These are phyloP conservation scores for Palaemon carinicauda DNA, from an alignment of 1,140 invertebrate species.

Conservation along the genomic window DNA sequence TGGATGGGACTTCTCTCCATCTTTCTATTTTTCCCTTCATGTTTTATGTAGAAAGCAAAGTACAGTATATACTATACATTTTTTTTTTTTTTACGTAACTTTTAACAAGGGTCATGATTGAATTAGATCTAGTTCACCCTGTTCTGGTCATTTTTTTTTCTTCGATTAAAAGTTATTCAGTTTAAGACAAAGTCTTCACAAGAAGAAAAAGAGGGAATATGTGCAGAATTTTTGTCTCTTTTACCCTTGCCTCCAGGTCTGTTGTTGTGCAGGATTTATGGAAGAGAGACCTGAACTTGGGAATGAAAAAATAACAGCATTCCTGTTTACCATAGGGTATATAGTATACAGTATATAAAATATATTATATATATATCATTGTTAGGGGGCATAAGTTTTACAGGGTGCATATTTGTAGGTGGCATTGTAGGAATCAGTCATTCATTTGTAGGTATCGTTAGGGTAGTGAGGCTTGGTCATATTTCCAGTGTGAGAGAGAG, in stretches of 20 bases:
- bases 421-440: slow-evolving; percentile 41
- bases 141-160: neutral
- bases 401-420: slow-evolving; percentile 36
- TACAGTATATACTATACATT: neutral
- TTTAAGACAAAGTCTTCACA: neutral
- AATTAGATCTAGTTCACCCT: slow-evolving; percentile 12
- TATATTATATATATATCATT: too few species aligned
- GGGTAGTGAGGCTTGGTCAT: neutral
- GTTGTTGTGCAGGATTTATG: too few species aligned
- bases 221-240: slow-evolving; percentile 5
- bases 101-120: neutral
- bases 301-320: too few species aligned
- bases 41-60: neutral
- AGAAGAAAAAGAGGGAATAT: neutral
- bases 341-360: neutral
- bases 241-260: neutral
- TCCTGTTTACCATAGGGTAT: neutral
- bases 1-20: neutral
- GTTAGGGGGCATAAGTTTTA: neutral
- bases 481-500: too few species aligned
- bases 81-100: neutral
- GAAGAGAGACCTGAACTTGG: too few species aligned
- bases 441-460: slow-evolving; percentile 27
- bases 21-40: neutral
- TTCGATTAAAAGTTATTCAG: neutral